Evolutionary conservation across 1,140 invertebrate genomes (phyloP), one percentile per base, ranked within the genome.

Genomic region (Hyposmocoma kahamanoa): DNA sequence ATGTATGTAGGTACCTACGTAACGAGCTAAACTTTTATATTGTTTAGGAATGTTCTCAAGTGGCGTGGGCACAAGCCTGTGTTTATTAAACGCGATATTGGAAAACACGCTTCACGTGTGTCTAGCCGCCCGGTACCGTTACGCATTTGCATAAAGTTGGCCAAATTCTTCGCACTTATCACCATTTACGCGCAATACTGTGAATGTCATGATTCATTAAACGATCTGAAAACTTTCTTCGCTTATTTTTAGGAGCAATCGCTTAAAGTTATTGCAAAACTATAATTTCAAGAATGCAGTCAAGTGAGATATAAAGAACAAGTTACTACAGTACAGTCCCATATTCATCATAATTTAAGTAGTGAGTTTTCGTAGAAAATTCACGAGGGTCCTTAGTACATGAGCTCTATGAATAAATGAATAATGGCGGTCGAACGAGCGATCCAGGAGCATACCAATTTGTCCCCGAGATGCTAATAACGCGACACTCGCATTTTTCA

Each of bases 361-460:
- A 36, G 18, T 36, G 32, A 21, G 13, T 11, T 49, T 42, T 30
- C 24, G 26, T 19, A 67, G 65, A 48, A 67, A 70, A 72, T 67
- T 75, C 60, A 61, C 58, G 57, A 51, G 45, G 53, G 51, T 62
- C 58, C 56, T 69, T 59, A 66, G 69, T 69, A 74, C 64, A 72
- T 57, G 68, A 64, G 63, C 53, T 53, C 68, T 67, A 79, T 82
- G 78, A 82, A 82, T 80, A 78, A 80, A 83, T 81, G 80, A 84
- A 79, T 78, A 81, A 84, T 81, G 63, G 66, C 73, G 66, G 71
- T 70, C 66, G 71, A 69, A 64, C 52, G 57, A 62, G 72, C 60
- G 60, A 67, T 72, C 68, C 58, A 45, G 62, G 67, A 70, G 79
- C 71, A 83, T 80, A 83, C 76, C 69, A 80, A 83, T 79, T 72